phyloP scores from a whole-genome alignment of 2,888 invertebrate species.

The Dynastes maya region DNA sequence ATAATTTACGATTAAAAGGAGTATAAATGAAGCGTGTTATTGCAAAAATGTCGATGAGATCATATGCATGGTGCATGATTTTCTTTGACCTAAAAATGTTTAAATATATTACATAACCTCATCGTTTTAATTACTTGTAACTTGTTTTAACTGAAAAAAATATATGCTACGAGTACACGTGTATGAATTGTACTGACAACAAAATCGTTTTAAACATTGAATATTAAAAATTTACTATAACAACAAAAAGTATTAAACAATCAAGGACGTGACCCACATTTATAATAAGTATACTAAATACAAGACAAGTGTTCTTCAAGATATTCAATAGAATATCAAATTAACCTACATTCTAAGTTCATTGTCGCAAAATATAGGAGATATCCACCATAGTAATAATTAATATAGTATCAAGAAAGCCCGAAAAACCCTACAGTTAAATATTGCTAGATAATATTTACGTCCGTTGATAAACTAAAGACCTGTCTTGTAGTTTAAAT shows the following conservation, averaged over 20 bases:
- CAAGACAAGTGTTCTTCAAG: too few species aligned
- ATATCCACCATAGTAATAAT: too few species aligned
- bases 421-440: too few species aligned
- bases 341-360: too few species aligned
- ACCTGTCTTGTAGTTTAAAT: background rate
- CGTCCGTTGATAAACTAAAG: too few species aligned
- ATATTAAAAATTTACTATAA: background rate
- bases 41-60: slow-evolving; percentile 31
- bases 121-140: slow-evolving; percentile 18
- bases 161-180: background rate
- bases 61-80: slow-evolving; percentile 10
- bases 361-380: too few species aligned
- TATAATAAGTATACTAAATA: background rate
- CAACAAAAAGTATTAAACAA: background rate
- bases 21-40: slow-evolving; percentile 1
- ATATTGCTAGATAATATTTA: too few species aligned
- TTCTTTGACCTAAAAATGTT: slow-evolving; percentile 34
- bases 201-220: background rate
- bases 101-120: slow-evolving; percentile 23
- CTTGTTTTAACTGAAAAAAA: slow-evolving; percentile 10
- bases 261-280: slow-evolving; percentile 3
- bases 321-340: too few species aligned
- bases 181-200: background rate
- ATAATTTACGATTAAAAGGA: background rate
- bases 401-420: too few species aligned